Base-by-base conservation (phyloP, 1,140 invertebrate genomes). In the Drosophila littoralis region DNA sequence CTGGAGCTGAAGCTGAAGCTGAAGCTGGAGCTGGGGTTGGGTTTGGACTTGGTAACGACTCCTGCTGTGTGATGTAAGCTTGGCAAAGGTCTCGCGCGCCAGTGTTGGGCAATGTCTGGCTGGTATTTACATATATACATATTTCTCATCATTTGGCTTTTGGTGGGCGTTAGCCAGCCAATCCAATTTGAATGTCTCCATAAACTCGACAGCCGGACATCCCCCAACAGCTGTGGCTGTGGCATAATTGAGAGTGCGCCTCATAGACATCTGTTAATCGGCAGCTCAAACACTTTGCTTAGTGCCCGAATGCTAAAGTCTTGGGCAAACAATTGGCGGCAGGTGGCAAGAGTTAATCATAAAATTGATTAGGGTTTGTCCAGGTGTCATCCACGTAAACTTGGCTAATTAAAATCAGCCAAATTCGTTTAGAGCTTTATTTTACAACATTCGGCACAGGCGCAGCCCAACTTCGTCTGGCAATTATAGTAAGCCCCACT, bases 31-130 rank as follows among this genome's bases (percentile, higher is more conserved):
- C 50, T 63, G 45, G 48, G 48, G 36, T 66, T 63, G 45, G 48
- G 48, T 32, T 66, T 63, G 22, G 42, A 15, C n/a, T 15, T 73
- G 54, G 52, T 32, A 67, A 60, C 68, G 50, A 64, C 77, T 79
- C 79, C 82, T 82, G 83, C 71, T 63, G 43, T 88, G 72, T 88
- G 83, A 86, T 86, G 83, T 86, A 86, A 86, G 36, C 57, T 57
- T 13, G 10, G 52, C 67, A 75, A 75, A 75, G 72, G 72, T 71
- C 72, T 75, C 51, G 32, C 55, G 13, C 35, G 55, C 50, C 57
- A 61, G 45, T 28, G 22, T 69, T 70, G 59, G 28, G 48, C 70
- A 73, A 73, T 68, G 46, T 45, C 48, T 46, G 45, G 17, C 33
- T 42, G 8, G 45, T 28, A 40, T 51, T 15, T 40, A 51, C 10